These are phyloP conservation scores for Drosophila pullipes DNA, from an alignment of 2,888 invertebrate species.

Conservation along the genomic window DNA sequence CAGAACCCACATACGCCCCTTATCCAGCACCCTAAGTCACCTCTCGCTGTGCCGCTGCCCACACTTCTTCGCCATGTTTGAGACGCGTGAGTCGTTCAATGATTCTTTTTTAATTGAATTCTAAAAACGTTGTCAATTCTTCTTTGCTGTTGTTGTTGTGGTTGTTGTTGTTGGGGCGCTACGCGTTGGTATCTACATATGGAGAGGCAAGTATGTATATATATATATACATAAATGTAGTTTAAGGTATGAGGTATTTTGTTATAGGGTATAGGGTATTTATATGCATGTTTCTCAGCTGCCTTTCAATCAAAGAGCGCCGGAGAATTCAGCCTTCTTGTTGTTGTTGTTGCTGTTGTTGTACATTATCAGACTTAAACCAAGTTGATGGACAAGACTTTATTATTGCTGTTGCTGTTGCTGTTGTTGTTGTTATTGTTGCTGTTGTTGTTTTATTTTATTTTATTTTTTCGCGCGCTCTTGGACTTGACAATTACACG, in stretches of 20 bases:
- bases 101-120: constrained; percentile 85
- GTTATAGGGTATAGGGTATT: constrained; percentile 33
- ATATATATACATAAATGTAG: constrained; percentile 20
- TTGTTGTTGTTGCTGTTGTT: constrained; percentile 31
- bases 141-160: constrained; percentile 38
- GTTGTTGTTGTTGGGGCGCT: constrained; percentile 55
- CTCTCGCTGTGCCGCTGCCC: not conserved
- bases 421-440: constrained; percentile 10
- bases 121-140: constrained; percentile 80
- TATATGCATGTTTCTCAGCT: not conserved
- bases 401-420: constrained; percentile 22
- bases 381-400: constrained; percentile 55
- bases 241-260: constrained; percentile 13
- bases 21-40: not conserved
- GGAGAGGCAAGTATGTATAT: not conserved
- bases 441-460: constrained; percentile 34
- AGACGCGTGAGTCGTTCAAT: constrained; percentile 78
- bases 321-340: constrained; percentile 54
- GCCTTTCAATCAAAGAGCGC: constrained; percentile 27
- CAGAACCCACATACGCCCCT: not conserved
- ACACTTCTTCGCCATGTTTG: constrained; percentile 3
- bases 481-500: constrained; percentile 81
- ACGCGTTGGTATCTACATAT: constrained; percentile 74
- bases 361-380: constrained; percentile 43
- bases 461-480: constrained; percentile 68